Evolutionary conservation across 37 sponge, comb jelly and placozoan species (phyloP).

Genomic region (Amphimedon queenslandica): DNA sequence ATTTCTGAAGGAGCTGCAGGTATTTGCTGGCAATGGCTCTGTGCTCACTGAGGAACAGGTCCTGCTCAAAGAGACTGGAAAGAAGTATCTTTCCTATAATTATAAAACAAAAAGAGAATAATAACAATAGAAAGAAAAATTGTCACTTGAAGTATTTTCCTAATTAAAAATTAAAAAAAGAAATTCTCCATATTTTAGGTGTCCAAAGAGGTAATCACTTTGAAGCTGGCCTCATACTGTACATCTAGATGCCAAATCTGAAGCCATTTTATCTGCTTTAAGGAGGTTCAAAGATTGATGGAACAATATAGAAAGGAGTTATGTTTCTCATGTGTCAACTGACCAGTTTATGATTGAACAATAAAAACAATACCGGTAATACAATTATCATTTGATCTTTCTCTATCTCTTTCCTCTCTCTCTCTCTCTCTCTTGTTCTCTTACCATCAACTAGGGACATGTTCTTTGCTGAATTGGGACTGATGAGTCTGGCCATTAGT

Average conservation of each 20-base stretch:
- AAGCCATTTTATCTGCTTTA: too few relatives aligned
- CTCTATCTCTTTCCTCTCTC: background rate
- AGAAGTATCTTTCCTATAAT: background rate
- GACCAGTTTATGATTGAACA: background rate
- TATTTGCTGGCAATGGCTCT: constrained; percentile 16
- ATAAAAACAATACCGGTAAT: background rate
- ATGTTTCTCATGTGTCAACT: background rate
- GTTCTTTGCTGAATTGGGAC: constrained; percentile 27
- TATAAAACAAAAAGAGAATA: too few relatives aligned
- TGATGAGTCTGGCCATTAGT: constrained; percentile 78
- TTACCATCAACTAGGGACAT: constrained; percentile 47
- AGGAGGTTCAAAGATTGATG: too few relatives aligned
- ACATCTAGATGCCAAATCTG: too few relatives aligned
- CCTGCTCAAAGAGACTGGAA: background rate
- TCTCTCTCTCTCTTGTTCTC: background rate
- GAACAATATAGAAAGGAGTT: background rate
- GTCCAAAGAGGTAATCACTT: too few relatives aligned
- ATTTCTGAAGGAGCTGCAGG: constrained; percentile 70
- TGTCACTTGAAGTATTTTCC: too few relatives aligned
- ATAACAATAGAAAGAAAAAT: too few relatives aligned
- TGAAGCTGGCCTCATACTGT: too few relatives aligned
- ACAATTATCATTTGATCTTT: background rate
- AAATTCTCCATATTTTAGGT: too few relatives aligned
- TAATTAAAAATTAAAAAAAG: too few relatives aligned
- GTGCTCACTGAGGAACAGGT: background rate